Base-by-base conservation (phyloP, 1,140 invertebrate genomes). In the Tachypleus tridentatus region DNA sequence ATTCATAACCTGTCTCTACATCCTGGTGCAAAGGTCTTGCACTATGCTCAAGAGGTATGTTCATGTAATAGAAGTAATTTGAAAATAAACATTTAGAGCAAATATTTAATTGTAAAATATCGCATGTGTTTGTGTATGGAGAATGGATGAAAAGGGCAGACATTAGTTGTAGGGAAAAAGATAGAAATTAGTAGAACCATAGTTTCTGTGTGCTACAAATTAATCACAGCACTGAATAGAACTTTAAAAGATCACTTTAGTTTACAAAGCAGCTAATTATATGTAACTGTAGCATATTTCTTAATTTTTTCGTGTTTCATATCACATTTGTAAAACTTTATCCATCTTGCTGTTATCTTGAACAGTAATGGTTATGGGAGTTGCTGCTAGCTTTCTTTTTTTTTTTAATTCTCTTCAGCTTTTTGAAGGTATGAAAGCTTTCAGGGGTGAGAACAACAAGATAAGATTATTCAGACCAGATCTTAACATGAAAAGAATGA, bases 371-470 rank as follows among this genome's bases (percentile, higher is more conserved):
- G 5, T 61, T 69, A 11, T 4, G 6, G 6, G 47, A 11, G n/a
- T 8, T 57, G n/a, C 47, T 57, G 56, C 57, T 49, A 69, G 4
- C 58, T 58, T n/a, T n/a, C n/a, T 62, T 53, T 64, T 62, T n/a
- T n/a, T 58, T 63, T 60, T 29, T 67, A 54, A 65, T 64, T 70
- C 69, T 58, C 75, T 76, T 64, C 78, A 98, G 93, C 79, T 98
- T 64, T 99, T 99, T 75, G 97, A 99, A 85, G 97, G 97, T 58
- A 86, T 98, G 85, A 99, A 99, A 80, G 95, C 95, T 0, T 98
- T 93, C 75, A 83, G 93, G 73, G 93, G 94, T n/a, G 80, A 84
- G 4, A 94, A 98, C 78, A 89, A 89, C 59, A 89, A 88, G 80
- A 91, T 99, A 62, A 82, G 94, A 69, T 77, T 99, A 67, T 99